Conservation (phyloP, 2,888 invertebrate genomes). For the Phyllotreta striolata region DNA sequence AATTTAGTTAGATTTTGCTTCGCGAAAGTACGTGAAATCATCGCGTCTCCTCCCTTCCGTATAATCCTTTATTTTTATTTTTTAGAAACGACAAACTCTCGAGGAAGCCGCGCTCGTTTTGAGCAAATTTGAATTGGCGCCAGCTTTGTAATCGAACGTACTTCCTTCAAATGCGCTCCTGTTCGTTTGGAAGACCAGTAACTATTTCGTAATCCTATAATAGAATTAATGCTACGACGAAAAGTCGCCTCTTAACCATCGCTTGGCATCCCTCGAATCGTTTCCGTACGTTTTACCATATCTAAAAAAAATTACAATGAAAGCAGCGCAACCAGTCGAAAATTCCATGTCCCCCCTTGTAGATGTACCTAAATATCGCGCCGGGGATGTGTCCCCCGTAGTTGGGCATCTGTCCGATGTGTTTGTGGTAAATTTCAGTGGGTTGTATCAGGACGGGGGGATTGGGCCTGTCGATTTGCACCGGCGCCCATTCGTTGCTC, state of each 20-base stretch:
- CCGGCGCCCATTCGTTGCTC: slow-evolving; percentile 80
- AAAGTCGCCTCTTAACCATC: slow-evolving; percentile 75
- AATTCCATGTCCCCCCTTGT: background rate
- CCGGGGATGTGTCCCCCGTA: slow-evolving; percentile 84
- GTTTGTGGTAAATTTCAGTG: slow-evolving; percentile 75
- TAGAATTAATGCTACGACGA: slow-evolving; percentile 42
- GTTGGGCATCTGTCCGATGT: slow-evolving; percentile 77
- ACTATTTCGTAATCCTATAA: too few species aligned
- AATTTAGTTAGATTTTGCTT: slow-evolving; percentile 37
- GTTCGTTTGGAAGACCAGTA: slow-evolving; percentile 7
- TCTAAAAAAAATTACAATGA: slow-evolving; percentile 59
- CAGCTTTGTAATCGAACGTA: too few species aligned
- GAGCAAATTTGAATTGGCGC: slow-evolving; percentile 64
- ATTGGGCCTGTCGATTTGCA: slow-evolving; percentile 65
- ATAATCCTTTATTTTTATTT: slow-evolving; percentile 46
- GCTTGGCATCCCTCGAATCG: slow-evolving; percentile 76
- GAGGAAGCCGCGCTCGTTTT: slow-evolving; percentile 71
- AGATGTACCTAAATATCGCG: slow-evolving; percentile 68
- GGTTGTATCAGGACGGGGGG: slow-evolving; percentile 64
- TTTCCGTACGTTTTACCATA: slow-evolving; percentile 80
- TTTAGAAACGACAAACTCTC: slow-evolving; percentile 78
- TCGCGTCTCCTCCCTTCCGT: too few species aligned
- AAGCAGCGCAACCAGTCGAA: background rate
- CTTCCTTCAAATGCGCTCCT: too few species aligned
- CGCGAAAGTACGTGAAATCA: slow-evolving; percentile 29